phyloP scores from a whole-genome alignment of 2,888 invertebrate genomes.

The Dryococelus australis region DNA sequence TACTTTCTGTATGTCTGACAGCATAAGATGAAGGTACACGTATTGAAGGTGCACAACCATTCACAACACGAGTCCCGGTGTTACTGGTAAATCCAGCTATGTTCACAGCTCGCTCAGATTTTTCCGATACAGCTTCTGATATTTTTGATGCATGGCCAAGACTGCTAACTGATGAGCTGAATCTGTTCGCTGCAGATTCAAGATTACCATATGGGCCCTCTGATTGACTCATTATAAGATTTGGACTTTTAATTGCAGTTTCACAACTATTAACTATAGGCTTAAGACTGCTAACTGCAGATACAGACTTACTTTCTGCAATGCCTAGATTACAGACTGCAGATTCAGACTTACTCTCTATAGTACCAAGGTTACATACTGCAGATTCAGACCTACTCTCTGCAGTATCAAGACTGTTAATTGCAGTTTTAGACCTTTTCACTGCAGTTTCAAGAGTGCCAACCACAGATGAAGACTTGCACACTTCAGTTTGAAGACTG shows the following conservation, averaged over 20 bases:
- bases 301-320: neutral
- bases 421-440: neutral
- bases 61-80: neutral
- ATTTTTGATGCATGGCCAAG: neutral
- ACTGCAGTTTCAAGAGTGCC: neutral
- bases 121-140: neutral
- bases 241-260: neutral
- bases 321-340: neutral
- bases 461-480: neutral
- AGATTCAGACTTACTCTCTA: neutral
- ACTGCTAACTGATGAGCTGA: neutral
- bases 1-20: neutral
- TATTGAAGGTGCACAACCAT: neutral
- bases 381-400: neutral
- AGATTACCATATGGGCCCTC: neutral
- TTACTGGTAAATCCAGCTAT: neutral
- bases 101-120: neutral
- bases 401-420: neutral
- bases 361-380: neutral
- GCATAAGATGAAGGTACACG: neutral
- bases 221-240: neutral
- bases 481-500: neutral
- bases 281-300: neutral
- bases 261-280: neutral
- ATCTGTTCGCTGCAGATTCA: neutral